These are phyloP conservation scores for Peribatodes rhomboidaria DNA, from an alignment of 2,888 invertebrate genomes.

Conservation along the genomic window DNA sequence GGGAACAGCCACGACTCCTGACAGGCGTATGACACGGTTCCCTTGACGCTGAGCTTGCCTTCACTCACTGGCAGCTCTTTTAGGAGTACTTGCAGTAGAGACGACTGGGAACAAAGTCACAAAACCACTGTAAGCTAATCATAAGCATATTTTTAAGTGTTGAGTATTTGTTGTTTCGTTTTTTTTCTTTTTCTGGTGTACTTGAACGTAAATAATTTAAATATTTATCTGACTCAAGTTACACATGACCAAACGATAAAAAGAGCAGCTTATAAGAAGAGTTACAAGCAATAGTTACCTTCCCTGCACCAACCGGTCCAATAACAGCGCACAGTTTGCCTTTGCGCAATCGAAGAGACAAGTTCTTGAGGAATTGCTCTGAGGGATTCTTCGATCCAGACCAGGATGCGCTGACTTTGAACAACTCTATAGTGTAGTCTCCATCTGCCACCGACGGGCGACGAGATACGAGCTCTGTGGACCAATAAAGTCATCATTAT, in stretches of 20 bases:
- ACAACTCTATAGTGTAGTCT: conserved; percentile 68
- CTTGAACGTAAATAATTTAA: too few relatives aligned
- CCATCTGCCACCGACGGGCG: conserved; percentile 35
- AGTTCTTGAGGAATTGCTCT: conserved; percentile 82
- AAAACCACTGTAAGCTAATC: not conserved
- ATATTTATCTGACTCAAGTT: too few relatives aligned
- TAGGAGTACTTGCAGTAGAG: conserved; percentile 89
- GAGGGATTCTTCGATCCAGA: conserved; percentile 56
- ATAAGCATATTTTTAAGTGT: too few relatives aligned
- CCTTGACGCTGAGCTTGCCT: conserved; percentile 88
- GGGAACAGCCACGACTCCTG: conserved; percentile 95
- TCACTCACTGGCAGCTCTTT: conserved; percentile 88
- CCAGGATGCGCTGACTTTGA: conserved; percentile 75
- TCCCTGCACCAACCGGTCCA: conserved; percentile 96
- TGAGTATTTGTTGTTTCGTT: too few relatives aligned
- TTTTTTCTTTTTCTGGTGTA: too few relatives aligned
- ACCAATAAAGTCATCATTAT: not conserved
- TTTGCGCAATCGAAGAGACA: conserved; percentile 85
- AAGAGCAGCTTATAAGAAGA: not conserved
- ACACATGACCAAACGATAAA: too few relatives aligned
- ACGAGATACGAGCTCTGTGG: conserved; percentile 36
- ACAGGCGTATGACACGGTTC: conserved; percentile 90
- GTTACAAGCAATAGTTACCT: conserved; percentile 61
- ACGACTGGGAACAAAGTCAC: conserved; percentile 77
- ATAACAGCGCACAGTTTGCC: conserved; percentile 92